Evolutionary conservation across 1,140 invertebrate genomes (phyloP), one percentile per base, ranked within the genome.

Genomic region (Philaenus spumarius): DNA sequence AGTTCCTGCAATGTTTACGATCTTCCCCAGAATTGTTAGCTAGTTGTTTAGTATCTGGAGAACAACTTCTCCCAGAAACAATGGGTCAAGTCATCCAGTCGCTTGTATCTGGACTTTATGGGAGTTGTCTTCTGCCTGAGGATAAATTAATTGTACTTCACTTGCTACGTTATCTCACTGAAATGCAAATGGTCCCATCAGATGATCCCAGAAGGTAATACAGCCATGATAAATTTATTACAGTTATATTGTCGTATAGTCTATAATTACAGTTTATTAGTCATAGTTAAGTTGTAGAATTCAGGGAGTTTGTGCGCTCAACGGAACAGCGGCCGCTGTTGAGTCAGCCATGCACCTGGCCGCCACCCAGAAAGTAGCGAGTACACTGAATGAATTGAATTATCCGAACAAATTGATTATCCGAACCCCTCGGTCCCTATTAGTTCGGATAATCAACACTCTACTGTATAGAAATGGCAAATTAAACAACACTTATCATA

Each of bases 61-160:
- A 95, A 68, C 79, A 79, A 61, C 62, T 79, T 17, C 45, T 77
- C n/a, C 77, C 82, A 19, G 77, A 82, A 17, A 75, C 77, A 14
- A 80, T 90, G 69, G 82, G 84, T 2, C 78, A 76, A 23, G 75
- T 89, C 2, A 78, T 88, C 14, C 79, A 86, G 42, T 84, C 84
- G 0, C 73, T 96, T 4, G 80, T 91, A 12, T 82, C 87, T 19
- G 89, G 93, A 0, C 70, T 98, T 0, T 97, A 92, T 72, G 90
- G 82, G 43, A 89, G 85, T 72, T 89, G 85, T 66, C 78, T 88
- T 62, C 81, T 86, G 64, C 85, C 82, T 15, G 85, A 90, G 63
- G 95, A 98, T 74, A 86, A 93, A 67, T 79, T 83, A 30, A 78
- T 85, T 45, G 80, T 93, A 26, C 72, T 95, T 3, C 82, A 84